A percentile compares a stretch with the other conserved stretches of the same genome.
Evolutionary conservation across 2,113 vertebrate genomes (phyloP).

Genomic region (Meles meles): DNA sequence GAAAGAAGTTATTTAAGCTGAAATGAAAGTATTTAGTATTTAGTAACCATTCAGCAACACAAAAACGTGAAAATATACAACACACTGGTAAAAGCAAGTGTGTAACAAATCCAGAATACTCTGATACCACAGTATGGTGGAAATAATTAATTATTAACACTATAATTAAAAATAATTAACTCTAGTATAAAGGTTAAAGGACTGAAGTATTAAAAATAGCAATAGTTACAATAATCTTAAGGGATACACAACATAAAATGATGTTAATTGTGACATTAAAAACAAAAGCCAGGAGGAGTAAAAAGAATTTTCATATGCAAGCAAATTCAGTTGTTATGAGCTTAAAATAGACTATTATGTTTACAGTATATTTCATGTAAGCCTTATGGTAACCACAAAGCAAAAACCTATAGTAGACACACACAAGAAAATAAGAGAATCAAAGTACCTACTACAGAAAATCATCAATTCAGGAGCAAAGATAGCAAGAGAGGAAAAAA

Average conservation of each 20-base stretch:
- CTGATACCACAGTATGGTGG: not conserved
- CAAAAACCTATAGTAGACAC: not conserved
- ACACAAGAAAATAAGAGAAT: not conserved
- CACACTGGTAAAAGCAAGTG: not conserved
- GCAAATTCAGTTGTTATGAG: not conserved
- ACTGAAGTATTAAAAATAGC: not conserved
- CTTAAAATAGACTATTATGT: not conserved
- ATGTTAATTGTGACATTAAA: not conserved
- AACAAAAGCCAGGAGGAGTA: not conserved
- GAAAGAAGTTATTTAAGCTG: not conserved
- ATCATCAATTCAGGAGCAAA: not conserved
- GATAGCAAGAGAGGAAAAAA: not conserved
- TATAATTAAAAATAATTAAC: not conserved
- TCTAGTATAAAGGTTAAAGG: not conserved
- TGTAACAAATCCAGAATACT: not conserved
- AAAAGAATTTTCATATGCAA: not conserved
- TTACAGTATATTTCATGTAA: not conserved
- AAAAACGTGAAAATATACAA: not conserved
- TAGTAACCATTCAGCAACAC: not conserved
- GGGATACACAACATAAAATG: not conserved
- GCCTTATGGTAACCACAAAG: not conserved
- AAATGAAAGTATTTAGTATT: not conserved
- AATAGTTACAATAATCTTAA: not conserved
- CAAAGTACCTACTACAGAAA: not conserved
- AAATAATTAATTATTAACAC: not conserved